Evolutionary conservation across 2,797 vertebrate species (phyloP).

Genomic region (Periophthalmus magnuspinnatus): DNA sequence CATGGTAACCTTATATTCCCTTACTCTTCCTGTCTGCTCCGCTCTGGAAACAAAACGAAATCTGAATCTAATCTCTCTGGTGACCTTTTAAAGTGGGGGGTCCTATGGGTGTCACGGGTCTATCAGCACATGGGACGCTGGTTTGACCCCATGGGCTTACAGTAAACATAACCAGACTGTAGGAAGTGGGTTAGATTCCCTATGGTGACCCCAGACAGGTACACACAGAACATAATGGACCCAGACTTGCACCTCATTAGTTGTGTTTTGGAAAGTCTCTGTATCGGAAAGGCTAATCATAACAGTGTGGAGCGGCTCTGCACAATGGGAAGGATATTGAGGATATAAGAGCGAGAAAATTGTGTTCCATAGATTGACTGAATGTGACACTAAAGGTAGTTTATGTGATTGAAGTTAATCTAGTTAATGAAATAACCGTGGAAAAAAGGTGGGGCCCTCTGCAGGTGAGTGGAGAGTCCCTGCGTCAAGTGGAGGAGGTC

Average conservation of each 20-base stretch:
- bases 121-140: conserved; percentile 41
- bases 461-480: too few relatives aligned
- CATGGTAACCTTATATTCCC: conserved; percentile 11
- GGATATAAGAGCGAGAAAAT: conserved; percentile 5
- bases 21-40: conserved; percentile 38
- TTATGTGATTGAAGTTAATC: background rate
- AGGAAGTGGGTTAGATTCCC: conserved; percentile 37
- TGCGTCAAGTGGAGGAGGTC: too few relatives aligned
- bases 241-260: conserved; percentile 45
- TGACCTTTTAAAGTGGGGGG: conserved; percentile 27
- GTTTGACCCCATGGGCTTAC: conserved; percentile 42
- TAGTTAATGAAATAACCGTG: too few relatives aligned
- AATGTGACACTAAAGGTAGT: background rate
- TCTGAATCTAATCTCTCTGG: conserved; percentile 12
- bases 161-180: conserved; percentile 44
- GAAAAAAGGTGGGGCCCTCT: too few relatives aligned
- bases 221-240: conserved; percentile 18
- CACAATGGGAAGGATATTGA: background rate
- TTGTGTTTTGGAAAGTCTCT: conserved; percentile 55
- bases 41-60: conserved; percentile 47
- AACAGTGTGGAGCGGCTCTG: conserved; percentile 41
- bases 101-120: conserved; percentile 39
- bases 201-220: conserved; percentile 53
- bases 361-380: background rate
- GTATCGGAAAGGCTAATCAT: conserved; percentile 61